These are phyloP conservation scores for Syrrhaptes paradoxus DNA, from an alignment of 2,113 vertebrate species.

Conservation along the genomic window DNA sequence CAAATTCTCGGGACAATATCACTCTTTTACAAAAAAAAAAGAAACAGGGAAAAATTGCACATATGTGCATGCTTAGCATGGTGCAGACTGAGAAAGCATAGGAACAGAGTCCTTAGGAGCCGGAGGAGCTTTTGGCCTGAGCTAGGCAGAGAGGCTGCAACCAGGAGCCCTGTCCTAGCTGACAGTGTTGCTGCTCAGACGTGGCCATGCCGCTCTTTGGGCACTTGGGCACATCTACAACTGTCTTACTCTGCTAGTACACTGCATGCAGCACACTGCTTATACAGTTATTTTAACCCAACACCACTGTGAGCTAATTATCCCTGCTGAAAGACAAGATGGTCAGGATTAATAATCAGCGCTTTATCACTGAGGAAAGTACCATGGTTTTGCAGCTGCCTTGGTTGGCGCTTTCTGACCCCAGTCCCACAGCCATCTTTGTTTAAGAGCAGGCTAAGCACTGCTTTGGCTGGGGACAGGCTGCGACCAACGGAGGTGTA, in stretches of 20 bases:
- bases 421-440: neutral
- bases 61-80: accelerated
- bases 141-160: neutral
- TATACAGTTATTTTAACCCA: neutral
- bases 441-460: accelerated
- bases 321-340: neutral
- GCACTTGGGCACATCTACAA: accelerated
- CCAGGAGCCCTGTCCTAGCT: neutral
- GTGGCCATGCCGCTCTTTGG: accelerated
- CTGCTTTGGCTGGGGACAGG: neutral
- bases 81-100: neutral
- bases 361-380: neutral
- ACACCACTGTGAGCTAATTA: neutral
- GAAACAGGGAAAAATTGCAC: neutral
- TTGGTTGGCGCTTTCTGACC: neutral
- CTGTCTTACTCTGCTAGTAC: neutral
- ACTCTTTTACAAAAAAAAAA: neutral
- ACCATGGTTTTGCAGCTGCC: neutral
- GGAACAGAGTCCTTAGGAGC: neutral
- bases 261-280: neutral
- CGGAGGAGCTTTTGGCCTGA: neutral
- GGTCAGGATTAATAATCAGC: neutral
- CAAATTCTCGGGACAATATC: neutral
- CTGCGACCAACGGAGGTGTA: neutral
- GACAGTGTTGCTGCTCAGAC: neutral